Evolutionary conservation across 2,888 invertebrate species (phyloP).

Genomic region (Mesorhabditis belari): DNA sequence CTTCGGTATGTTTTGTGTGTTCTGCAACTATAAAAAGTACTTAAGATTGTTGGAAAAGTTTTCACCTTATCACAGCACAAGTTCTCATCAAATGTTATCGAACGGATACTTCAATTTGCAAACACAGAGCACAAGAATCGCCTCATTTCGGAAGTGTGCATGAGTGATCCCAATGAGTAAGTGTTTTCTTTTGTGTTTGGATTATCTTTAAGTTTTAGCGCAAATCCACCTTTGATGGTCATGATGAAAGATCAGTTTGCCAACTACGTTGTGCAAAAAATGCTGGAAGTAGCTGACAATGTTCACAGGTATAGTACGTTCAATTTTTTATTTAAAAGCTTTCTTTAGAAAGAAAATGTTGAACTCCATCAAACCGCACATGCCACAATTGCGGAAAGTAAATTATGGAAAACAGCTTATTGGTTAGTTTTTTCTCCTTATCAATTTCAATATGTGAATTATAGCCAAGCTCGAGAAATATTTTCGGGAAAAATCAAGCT

Average conservation of each 20-base stretch:
- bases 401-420: background rate
- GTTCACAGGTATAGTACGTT: background rate
- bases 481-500: background rate
- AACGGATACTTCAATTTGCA: conserved; percentile 95
- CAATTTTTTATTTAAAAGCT: background rate
- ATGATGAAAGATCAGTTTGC: conserved; percentile 99
- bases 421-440: background rate
- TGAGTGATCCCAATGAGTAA: conserved; percentile 31
- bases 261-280: conserved; percentile 98
- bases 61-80: conserved; percentile 92
- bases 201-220: conserved; percentile 1
- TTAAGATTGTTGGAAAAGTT: conserved; percentile 59
- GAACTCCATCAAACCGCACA: background rate
- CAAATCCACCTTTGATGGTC: conserved; percentile 53
- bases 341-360: background rate
- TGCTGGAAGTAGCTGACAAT: conserved; percentile 81
- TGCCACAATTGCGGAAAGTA: background rate
- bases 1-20: conserved; percentile 52
- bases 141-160: conserved; percentile 95
- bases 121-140: conserved; percentile 83
- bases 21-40: background rate
- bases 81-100: conserved; percentile 96
- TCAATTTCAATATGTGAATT: background rate
- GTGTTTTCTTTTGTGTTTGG: conserved; percentile 5
- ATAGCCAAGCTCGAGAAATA: background rate